Conservation (phyloP, 2,797 vertebrate genomes). For the Centroberyx gerrardi region DNA sequence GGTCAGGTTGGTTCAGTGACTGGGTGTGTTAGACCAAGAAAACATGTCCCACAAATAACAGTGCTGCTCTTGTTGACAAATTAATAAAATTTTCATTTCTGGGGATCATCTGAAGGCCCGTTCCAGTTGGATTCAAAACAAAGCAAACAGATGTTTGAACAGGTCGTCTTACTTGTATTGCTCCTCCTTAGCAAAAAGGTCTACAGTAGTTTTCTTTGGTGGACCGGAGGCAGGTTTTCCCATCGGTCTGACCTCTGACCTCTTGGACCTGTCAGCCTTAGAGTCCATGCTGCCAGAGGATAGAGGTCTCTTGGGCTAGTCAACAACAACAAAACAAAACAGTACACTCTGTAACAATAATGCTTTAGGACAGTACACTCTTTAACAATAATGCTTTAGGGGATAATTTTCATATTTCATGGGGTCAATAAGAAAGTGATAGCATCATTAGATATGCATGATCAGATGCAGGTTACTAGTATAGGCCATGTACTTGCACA, state of each 20-base stretch:
- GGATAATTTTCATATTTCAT: not conserved
- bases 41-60: too few species aligned
- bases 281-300: slow-evolving; percentile 24
- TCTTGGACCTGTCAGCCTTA: slow-evolving; percentile 55
- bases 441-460: not conserved
- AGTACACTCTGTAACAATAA: not conserved
- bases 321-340: slow-evolving; percentile 21
- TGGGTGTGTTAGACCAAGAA: too few species aligned
- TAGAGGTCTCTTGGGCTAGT: slow-evolving; percentile 64
- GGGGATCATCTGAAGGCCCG: not conserved
- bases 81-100: too few species aligned
- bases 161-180: slow-evolving; percentile 87
- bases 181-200: slow-evolving; percentile 87
- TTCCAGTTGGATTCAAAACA: not conserved
- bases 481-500: too few species aligned
- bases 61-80: too few species aligned
- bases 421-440: not conserved
- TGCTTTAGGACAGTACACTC: not conserved
- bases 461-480: not conserved
- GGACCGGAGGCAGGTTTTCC: slow-evolving; percentile 65
- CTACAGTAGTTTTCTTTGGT: slow-evolving; percentile 58
- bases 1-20: too few species aligned
- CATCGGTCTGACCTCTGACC: slow-evolving; percentile 33
- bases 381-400: not conserved
- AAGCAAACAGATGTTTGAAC: not conserved